Evolutionary conservation across 1,140 invertebrate species (phyloP), one percentile per base, ranked within the genome.

Genomic region (Condylostylus longicornis): DNA sequence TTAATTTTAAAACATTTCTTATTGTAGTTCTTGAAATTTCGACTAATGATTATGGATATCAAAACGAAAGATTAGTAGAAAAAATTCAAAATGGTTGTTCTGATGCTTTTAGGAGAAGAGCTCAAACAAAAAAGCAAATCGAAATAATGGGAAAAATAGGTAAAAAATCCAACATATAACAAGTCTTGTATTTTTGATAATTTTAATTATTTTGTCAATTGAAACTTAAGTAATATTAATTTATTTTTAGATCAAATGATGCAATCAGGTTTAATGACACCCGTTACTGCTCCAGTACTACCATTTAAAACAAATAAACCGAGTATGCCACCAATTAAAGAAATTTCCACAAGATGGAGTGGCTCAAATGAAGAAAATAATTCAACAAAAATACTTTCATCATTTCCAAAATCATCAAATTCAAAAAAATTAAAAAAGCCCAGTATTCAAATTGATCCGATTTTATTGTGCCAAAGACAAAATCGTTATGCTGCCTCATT

Each of bases 1-100:
- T 2, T 31, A 2, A 22, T 20, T 18, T 30, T 12, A 4, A 14
- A 14, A 22, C 4, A 21, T 5, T 8, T 2, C 21, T 39, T 37
- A 38, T 51, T 55, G 32, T 61, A 89, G 84, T 87, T 44, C 73
- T 91, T 65, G 86, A 91, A 68, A 75, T 89, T 42, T 78, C 82
- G 5, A 74, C 72, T 39, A 79, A 82, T 30, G 82, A 87, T 49
- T 79, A 83, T 59, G 82, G 78, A 17, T 62, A 72, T 28, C 67
- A 73, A 46, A 70, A 71, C 42, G 63, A 62, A 30, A 54, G 60
- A 37, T 47, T 81, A 45, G 62, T 73, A 23, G 51, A 67, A 27
- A 69, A 72, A 38, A 76, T 80, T 19, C 61, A 74, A 42, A 82
- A 81, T 63, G 83, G 83, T 9, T 72, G 70, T 42, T 75, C 66